phyloP scores from a whole-genome alignment of 1,140 invertebrate genomes.

The Cyphomyrmex costatus region DNA sequence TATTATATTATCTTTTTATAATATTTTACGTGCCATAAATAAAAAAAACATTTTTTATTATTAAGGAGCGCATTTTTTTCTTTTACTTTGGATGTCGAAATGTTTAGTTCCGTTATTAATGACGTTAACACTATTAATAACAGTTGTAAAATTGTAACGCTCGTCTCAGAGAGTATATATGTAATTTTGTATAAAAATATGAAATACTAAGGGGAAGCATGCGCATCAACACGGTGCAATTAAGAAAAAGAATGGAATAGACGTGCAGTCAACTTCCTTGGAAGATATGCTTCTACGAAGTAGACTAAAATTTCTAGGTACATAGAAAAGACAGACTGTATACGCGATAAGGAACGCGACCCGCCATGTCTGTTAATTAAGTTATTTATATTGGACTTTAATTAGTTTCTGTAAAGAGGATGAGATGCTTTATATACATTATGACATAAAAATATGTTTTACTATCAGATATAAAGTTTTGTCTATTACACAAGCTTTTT shows the following conservation, averaged over 20 bases:
- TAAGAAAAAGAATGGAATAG: constrained; percentile 69
- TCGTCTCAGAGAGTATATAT: background rate
- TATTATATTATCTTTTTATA: too few relatives aligned
- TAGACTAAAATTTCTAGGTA: constrained; percentile 57
- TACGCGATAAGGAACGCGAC: background rate
- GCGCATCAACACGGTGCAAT: constrained; percentile 62
- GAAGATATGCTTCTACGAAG: constrained; percentile 37
- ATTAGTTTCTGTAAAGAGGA: constrained; percentile 27
- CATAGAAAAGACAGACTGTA: constrained; percentile 14
- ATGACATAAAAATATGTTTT: background rate
- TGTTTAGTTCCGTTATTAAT: too few relatives aligned
- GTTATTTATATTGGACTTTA: constrained; percentile 52
- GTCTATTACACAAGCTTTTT: background rate
- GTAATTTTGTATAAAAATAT: constrained; percentile 11
- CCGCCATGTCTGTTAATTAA: constrained; percentile 39
- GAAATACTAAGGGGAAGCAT: background rate
- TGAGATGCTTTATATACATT: background rate
- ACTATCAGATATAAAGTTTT: background rate
- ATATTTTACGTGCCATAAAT: too few relatives aligned
- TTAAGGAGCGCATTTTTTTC: too few relatives aligned
- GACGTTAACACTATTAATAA: background rate
- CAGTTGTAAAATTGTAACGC: background rate
- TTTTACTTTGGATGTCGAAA: too few relatives aligned
- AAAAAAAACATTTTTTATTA: too few relatives aligned
- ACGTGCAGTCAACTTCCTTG: constrained; percentile 55